phyloP scores from a whole-genome alignment of 2,113 vertebrate species.

The Recurvirostra avosetta region DNA sequence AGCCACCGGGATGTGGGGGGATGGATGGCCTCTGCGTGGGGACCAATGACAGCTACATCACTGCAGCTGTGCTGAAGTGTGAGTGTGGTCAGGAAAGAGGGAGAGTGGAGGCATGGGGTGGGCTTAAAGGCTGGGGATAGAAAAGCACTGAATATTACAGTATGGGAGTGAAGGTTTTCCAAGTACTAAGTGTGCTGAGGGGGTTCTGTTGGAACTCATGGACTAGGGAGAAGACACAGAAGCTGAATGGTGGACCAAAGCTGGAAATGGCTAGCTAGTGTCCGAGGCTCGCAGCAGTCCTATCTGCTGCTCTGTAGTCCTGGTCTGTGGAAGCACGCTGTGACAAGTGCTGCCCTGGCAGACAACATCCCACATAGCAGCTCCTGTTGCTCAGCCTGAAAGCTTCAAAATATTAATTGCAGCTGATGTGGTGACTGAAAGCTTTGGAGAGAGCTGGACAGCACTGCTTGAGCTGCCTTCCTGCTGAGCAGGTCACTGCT shows the following conservation, averaged over 20 bases:
- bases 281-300: not conserved
- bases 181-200: not conserved
- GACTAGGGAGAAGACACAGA: not conserved
- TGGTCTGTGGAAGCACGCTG: rapidly evolving
- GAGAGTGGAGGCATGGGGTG: not conserved
- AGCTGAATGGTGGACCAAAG: not conserved
- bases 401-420: not conserved
- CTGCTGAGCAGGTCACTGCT: not conserved
- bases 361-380: not conserved
- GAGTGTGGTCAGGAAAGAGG: not conserved
- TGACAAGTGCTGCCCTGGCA: not conserved
- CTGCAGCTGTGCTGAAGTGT: not conserved
- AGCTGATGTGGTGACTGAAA: not conserved
- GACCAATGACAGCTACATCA: not conserved
- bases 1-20: not conserved
- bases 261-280: not conserved
- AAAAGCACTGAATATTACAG: not conserved
- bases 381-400: not conserved
- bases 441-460: not conserved
- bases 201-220: not conserved
- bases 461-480: not conserved
- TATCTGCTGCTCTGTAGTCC: not conserved
- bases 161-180: not conserved
- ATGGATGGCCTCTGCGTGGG: not conserved
- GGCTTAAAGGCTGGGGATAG: not conserved